These are phyloP conservation scores for Caranx ignobilis DNA, from an alignment of 2,113 vertebrate genomes.

Conservation along the genomic window DNA sequence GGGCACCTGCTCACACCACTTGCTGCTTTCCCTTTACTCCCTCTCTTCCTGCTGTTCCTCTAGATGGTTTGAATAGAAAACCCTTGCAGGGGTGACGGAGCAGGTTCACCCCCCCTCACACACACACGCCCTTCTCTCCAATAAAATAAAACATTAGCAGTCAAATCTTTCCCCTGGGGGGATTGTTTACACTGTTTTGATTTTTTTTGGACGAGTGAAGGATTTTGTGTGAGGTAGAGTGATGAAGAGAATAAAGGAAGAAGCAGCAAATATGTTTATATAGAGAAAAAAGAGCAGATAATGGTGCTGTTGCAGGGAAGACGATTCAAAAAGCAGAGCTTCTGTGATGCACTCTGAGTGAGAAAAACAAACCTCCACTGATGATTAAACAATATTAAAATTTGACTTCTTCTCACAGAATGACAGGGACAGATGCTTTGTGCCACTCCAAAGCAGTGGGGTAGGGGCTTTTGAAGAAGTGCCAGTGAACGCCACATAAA, in stretches of 20 bases:
- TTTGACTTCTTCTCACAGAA: constrained; percentile 53
- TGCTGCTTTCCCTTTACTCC: constrained; percentile 34
- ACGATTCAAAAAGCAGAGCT: constrained; percentile 2
- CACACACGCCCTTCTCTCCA: neutral
- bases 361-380: constrained; percentile 26
- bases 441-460: constrained; percentile 67
- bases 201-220: neutral
- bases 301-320: neutral
- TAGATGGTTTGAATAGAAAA: constrained; percentile 18
- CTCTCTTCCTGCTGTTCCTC: constrained; percentile 15
- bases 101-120: neutral
- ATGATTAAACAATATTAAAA: constrained; percentile 66
- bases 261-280: neutral
- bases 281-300: neutral
- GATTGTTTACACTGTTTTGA: constrained; percentile 4
- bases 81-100: constrained; percentile 3
- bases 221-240: neutral
- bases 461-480: constrained; percentile 66
- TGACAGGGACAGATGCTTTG: constrained; percentile 76
- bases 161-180: constrained; percentile 26
- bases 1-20: constrained; percentile 45
- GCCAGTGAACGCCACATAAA: constrained; percentile 68
- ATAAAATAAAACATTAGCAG: constrained; percentile 55
- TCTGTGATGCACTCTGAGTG: neutral
- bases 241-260: neutral